Evolutionary conservation across 2,797 vertebrate species (phyloP).

Genomic region (Lepilemur ruficaudatus): DNA sequence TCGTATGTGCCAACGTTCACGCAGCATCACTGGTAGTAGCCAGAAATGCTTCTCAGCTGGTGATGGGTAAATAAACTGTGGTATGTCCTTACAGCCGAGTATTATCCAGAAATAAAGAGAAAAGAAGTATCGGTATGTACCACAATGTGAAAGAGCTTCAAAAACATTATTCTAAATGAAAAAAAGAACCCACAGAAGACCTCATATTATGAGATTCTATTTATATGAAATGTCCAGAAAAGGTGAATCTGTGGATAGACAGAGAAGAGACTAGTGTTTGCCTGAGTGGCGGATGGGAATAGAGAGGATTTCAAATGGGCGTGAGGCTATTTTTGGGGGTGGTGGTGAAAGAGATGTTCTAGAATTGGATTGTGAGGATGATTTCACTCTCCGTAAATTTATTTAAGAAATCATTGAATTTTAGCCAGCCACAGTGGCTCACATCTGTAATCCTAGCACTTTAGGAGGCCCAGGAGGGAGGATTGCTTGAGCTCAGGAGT

Average conservation of each 20-base stretch:
- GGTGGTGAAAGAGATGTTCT: background rate
- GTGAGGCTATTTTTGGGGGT: accelerated
- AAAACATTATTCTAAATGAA: background rate
- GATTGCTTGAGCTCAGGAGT: too few species aligned
- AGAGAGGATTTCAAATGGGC: too few species aligned
- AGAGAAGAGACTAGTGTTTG: accelerated
- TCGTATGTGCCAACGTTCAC: accelerated
- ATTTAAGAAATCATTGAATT: background rate
- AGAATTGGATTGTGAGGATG: background rate
- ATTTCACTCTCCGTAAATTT: background rate
- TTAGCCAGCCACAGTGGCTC: background rate
- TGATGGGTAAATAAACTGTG: accelerated
- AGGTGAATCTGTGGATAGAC: background rate
- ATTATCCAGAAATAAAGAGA: background rate
- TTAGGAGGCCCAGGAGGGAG: too few species aligned
- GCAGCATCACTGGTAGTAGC: accelerated
- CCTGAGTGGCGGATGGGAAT: background rate
- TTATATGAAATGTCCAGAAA: background rate
- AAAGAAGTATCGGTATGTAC: too few species aligned
- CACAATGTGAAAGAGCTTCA: accelerated
- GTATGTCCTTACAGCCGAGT: accelerated
- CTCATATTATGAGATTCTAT: accelerated
- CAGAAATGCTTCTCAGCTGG: accelerated
- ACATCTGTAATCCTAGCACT: too few species aligned
- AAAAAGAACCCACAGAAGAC: background rate